A percentile compares a stretch with the other conserved stretches of the same genome.
phyloP scores from a whole-genome alignment of 1,140 invertebrate genomes.

The Zaprionus kolodkinae region DNA sequence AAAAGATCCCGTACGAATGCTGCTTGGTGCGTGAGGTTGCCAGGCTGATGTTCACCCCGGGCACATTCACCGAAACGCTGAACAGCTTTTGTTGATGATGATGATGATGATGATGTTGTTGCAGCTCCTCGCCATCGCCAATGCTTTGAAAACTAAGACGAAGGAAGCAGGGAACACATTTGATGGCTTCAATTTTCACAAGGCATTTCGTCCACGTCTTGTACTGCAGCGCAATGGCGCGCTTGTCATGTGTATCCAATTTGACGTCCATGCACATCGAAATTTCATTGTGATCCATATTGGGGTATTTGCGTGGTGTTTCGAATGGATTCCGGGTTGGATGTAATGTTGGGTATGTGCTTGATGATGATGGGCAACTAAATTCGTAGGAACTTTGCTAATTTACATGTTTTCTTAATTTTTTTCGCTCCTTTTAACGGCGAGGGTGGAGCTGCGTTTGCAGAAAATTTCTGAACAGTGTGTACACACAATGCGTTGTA shows the following conservation, averaged over 20 bases:
- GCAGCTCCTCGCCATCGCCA: conserved; percentile 17
- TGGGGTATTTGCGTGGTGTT: conserved; percentile 7
- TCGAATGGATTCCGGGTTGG: conserved; percentile 1
- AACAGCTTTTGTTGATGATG: conserved; percentile 39
- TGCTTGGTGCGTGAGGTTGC: conserved; percentile 80
- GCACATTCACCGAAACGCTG: conserved; percentile 77
- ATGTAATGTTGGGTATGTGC: conserved; percentile 29
- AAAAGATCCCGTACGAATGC: conserved; percentile 77
- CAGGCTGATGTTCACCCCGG: conserved; percentile 70
- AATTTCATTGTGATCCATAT: conserved; percentile 81
- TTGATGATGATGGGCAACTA: conserved; percentile 57
- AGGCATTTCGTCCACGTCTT: conserved; percentile 77
- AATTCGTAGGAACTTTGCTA: conserved; percentile 20
- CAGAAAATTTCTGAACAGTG: conserved; percentile 8
- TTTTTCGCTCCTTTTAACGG: conserved; percentile 36
- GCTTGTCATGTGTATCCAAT: conserved; percentile 81
- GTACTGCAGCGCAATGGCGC: conserved; percentile 68
- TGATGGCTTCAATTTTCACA: conserved; percentile 83
- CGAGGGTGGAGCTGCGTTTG: conserved; percentile 41
- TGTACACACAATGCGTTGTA: conserved; percentile 1
- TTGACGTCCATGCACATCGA: conserved; percentile 82
- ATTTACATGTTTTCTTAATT: conserved; percentile 45
- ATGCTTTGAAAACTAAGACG: conserved; percentile 67
- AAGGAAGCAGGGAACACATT: conserved; percentile 80
- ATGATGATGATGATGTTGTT: conserved; percentile 18